Evolutionary conservation across 2,797 vertebrate species (phyloP).

Genomic region (Chiloscyllium punctatum): DNA sequence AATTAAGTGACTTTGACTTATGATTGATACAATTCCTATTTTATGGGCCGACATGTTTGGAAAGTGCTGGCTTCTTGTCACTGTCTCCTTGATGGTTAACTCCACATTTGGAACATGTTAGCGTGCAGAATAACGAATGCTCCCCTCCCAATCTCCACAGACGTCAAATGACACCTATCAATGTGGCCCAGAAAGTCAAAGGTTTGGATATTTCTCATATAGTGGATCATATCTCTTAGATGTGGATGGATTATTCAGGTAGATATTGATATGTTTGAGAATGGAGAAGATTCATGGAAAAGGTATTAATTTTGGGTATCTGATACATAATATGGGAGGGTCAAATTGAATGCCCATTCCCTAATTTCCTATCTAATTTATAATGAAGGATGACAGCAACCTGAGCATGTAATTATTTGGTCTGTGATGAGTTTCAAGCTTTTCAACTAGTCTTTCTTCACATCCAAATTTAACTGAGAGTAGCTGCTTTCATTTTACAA

Average conservation of each 20-base stretch:
- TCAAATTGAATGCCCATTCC: background rate
- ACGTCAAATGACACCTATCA: background rate
- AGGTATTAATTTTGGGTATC: background rate
- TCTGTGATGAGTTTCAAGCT: background rate
- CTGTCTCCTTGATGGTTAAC: background rate
- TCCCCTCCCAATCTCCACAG: background rate
- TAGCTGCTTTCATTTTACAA: background rate
- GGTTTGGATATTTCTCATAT: background rate
- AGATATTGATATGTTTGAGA: background rate
- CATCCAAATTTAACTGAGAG: background rate
- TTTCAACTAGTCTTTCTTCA: background rate
- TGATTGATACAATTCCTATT: background rate
- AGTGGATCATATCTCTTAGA: background rate
- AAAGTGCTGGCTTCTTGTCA: background rate
- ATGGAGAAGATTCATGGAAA: background rate
- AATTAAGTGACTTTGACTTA: background rate
- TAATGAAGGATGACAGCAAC: background rate
- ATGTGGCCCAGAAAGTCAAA: background rate
- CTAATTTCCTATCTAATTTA: too few species aligned
- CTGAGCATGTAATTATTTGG: background rate
- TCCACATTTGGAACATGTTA: background rate
- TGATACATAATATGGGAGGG: background rate
- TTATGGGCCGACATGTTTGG: background rate
- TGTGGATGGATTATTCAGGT: background rate
- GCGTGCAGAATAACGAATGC: background rate